Evolutionary conservation across 2,797 vertebrate species (phyloP).

Genomic region (Orientallactaga sibirica): DNA sequence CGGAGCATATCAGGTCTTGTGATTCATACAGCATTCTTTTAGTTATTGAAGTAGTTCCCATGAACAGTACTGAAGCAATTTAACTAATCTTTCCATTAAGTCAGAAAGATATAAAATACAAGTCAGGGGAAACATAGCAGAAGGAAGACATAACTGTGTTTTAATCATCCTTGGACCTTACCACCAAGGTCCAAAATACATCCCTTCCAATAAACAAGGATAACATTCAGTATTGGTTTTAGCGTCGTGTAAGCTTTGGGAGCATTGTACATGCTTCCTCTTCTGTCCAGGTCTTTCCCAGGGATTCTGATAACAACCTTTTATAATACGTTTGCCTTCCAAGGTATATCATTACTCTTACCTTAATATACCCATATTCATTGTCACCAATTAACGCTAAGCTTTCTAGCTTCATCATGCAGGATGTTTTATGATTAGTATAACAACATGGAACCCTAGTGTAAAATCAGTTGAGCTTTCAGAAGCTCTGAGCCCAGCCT

Average conservation of each 20-base stretch:
- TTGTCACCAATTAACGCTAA: slow-evolving; percentile 60
- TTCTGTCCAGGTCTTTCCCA: slow-evolving; percentile 69
- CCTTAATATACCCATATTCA: slow-evolving; percentile 68
- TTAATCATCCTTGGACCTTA: not conserved
- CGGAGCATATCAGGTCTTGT: not conserved
- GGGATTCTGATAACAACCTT: slow-evolving; percentile 71
- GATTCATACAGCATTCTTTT: not conserved
- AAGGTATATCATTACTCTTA: slow-evolving; percentile 75
- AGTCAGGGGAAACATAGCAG: not conserved
- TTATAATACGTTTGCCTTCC: slow-evolving; percentile 65
- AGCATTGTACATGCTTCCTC: slow-evolving; percentile 45
- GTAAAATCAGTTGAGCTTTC: slow-evolving; percentile 73
- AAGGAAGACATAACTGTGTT: not conserved
- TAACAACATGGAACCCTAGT: slow-evolving; percentile 50
- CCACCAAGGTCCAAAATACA: not conserved
- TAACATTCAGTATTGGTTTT: not conserved
- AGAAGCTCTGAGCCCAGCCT: slow-evolving; percentile 39
- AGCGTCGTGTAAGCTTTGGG: not conserved
- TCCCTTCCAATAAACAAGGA: not conserved
- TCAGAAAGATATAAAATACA: slow-evolving; percentile 34
- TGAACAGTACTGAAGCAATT: slow-evolving; percentile 41
- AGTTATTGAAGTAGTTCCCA: slow-evolving; percentile 46
- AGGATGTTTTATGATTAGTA: slow-evolving; percentile 63
- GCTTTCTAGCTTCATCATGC: slow-evolving; percentile 73
- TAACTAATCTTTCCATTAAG: slow-evolving; percentile 44